Evolutionary conservation across 2,797 vertebrate genomes (phyloP).

Genomic region (Rhadinocentrus ornatus): DNA sequence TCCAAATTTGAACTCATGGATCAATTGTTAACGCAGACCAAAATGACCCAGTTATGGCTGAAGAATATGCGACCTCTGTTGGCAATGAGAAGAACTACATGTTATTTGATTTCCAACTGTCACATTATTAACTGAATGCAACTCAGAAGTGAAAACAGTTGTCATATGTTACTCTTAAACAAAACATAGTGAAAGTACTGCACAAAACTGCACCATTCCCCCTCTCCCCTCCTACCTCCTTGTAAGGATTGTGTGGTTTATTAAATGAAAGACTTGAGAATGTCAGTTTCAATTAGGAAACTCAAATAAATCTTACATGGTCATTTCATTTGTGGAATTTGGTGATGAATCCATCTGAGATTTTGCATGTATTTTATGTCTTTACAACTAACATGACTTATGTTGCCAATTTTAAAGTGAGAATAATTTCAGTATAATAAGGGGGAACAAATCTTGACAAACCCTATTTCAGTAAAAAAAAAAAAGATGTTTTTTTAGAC

Average conservation of each 20-base stretch:
- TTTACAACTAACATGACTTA: background rate
- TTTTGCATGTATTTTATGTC: background rate
- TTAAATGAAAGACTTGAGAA: background rate
- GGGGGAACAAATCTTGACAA: too few relatives aligned
- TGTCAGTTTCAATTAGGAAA: background rate
- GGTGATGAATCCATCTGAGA: background rate
- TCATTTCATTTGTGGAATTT: background rate
- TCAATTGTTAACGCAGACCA: background rate
- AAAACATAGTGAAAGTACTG: background rate
- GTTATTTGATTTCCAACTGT: background rate
- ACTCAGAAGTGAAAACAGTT: background rate
- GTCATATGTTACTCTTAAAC: background rate
- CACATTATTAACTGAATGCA: background rate
- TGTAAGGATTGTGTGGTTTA: too few relatives aligned
- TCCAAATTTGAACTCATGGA: too few relatives aligned
- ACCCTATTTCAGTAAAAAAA: background rate
- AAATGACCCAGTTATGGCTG: background rate
- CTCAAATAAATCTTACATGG: background rate
- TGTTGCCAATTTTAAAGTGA: too few relatives aligned
- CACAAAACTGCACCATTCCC: background rate
- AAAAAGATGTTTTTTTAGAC: too few relatives aligned
- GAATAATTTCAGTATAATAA: too few relatives aligned
- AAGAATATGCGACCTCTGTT: background rate
- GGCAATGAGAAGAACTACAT: background rate
- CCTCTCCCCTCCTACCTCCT: too few relatives aligned